Conservation (phyloP, 2,113 vertebrate species). For the Crotophaga sulcirostris region DNA sequence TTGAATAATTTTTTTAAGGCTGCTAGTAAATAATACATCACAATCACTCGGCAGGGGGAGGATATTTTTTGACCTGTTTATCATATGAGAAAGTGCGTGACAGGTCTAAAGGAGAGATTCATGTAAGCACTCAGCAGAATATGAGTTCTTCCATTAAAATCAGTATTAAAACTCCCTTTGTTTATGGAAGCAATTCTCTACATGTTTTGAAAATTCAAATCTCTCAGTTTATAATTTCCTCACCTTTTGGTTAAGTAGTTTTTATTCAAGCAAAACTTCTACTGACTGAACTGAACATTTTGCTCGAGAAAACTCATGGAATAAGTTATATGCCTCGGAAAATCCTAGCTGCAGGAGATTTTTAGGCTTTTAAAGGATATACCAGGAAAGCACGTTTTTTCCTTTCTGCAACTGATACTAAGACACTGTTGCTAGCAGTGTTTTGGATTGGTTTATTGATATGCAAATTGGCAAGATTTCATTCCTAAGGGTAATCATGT, state of each 20-base stretch:
- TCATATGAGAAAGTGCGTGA: not conserved
- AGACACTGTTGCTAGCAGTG: not conserved
- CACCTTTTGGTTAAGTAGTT: not conserved
- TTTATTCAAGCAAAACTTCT: not conserved
- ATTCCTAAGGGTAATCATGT: not conserved
- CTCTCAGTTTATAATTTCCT: not conserved
- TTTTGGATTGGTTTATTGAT: not conserved
- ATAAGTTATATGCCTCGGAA: not conserved
- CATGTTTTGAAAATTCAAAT: not conserved
- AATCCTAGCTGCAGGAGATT: not conserved
- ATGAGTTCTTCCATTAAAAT: not conserved
- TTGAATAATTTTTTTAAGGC: not conserved
- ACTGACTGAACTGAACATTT: not conserved
- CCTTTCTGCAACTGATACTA: not conserved
- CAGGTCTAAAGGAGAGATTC: not conserved
- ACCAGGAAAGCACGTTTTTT: not conserved
- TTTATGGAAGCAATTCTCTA: not conserved
- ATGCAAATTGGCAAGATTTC: not conserved
- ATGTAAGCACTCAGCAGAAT: not conserved
- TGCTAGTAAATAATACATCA: not conserved
- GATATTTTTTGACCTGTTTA: not conserved
- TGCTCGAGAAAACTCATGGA: not conserved
- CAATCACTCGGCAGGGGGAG: not conserved
- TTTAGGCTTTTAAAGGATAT: not conserved
- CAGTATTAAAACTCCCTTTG: not conserved